Evolutionary conservation across 1,140 invertebrate genomes (phyloP), one percentile per base, ranked within the genome.

Genomic region (Meloidogyne exigua): DNA sequence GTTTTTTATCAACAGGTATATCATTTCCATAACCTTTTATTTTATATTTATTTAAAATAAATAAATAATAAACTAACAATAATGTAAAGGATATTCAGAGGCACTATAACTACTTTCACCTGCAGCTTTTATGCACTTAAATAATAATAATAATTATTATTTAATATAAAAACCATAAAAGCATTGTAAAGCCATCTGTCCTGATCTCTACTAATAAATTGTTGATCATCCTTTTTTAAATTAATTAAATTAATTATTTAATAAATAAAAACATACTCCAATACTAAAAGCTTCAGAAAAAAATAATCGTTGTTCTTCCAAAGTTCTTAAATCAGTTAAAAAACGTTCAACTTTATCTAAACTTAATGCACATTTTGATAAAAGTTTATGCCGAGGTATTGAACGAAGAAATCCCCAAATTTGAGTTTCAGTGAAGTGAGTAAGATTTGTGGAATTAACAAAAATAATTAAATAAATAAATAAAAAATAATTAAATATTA

Each of bases 121-220:
- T 25, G 85, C 85, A 4, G 86, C 76, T 44, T 84, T 77, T n/a
- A 87, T 70, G 67, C 85, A 87, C 65, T 32, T 28, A 13, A 28
- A 2, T 18, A 28, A 32, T 13, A 25, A 21, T 26, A 23, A 73
- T 28, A n/a, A 49, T 26, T 64, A 49, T 26, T 49, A 26, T 9
- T 39, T 23, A 39, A 18, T 32, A 3, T 32, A n/a, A n/a, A 0
- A 57, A 57, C 49, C 75, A 86, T 81, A 63, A 87, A 87, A 11
- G 86, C 85, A 42, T 80, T 64, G 68, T 83, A 87, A 25, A 87
- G 81, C 85, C 85, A 87, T 44, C 85, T 78, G 72, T 87, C 85
- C 49, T 86, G 85, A 72, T 86, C 85, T 10, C 85, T 76, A 23
- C 78, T 81, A 39, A 81, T 80, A 42, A 79, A 80, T 65, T 80